Evolutionary conservation across 2,113 vertebrate species (phyloP).

Genomic region (Lepisosteus osseus): DNA sequence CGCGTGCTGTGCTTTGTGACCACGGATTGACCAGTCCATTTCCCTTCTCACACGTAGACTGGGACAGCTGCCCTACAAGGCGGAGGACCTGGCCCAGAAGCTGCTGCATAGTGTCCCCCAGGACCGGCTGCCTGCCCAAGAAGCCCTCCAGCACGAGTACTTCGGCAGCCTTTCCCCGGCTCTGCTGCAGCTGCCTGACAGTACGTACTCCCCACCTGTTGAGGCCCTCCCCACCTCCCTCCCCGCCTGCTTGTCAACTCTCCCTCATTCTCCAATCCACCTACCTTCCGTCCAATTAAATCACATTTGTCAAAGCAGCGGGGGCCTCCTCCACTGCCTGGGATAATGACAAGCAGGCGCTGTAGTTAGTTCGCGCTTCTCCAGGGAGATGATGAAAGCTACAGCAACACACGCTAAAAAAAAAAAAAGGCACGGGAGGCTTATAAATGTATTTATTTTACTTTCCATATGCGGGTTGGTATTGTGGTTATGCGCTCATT

Average conservation of each 20-base stretch:
- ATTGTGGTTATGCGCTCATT: too few relatives aligned
- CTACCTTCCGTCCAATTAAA: conserved; percentile 85
- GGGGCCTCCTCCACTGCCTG: conserved; percentile 76
- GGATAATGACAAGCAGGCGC: conserved; percentile 77
- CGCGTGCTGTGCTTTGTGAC: too few relatives aligned
- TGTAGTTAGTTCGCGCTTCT: conserved; percentile 75
- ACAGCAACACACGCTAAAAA: neutral
- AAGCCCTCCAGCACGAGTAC: conserved; percentile 69
- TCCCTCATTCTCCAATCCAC: conserved; percentile 70
- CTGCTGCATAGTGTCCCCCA: conserved; percentile 71
- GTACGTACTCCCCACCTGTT: conserved; percentile 48
- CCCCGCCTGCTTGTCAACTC: neutral
- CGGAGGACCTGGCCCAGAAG: conserved; percentile 74
- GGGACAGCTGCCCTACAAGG: conserved; percentile 67
- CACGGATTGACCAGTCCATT: neutral
- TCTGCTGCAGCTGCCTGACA: conserved; percentile 72
- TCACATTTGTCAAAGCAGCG: conserved; percentile 85
- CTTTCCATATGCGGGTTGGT: too few relatives aligned
- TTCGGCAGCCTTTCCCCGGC: conserved; percentile 77
- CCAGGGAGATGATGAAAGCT: conserved; percentile 78
- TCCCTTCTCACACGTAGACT: conserved; percentile 61
- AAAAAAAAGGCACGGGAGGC: neutral
- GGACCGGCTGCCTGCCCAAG: conserved; percentile 65
- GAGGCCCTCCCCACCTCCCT: neutral
- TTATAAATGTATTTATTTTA: neutral